Conservation (phyloP, 2,888 invertebrate species). For the Sesamia inferens region DNA sequence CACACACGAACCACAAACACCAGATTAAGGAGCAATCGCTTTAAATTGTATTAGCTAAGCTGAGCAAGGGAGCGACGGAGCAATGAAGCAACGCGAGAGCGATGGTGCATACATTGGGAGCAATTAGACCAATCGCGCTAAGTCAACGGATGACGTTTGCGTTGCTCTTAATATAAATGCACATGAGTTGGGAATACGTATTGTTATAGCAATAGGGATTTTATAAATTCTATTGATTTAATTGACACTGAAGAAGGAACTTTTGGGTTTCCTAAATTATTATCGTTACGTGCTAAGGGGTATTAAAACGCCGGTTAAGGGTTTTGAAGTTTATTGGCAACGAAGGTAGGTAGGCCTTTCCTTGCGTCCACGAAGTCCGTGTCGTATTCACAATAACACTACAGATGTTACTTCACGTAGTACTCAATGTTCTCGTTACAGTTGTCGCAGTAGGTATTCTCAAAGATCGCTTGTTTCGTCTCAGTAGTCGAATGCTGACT, state of each 20-base stretch:
- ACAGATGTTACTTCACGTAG: too few species aligned
- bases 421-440: too few species aligned
- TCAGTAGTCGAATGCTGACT: too few species aligned
- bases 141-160: conserved; percentile 49
- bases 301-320: too few species aligned
- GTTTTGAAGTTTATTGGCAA: too few species aligned
- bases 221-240: not conserved
- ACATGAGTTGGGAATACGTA: conserved; percentile 38
- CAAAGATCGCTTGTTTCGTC: too few species aligned
- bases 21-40: conserved; percentile 45
- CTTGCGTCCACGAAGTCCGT: too few species aligned
- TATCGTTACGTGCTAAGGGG: too few species aligned
- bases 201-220: conserved; percentile 24
- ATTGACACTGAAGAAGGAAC: not conserved
- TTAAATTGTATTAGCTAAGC: conserved; percentile 44
- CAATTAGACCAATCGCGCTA: conserved; percentile 50
- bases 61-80: conserved; percentile 23
- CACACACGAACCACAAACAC: conserved; percentile 21
- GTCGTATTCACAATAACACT: too few species aligned
- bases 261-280: too few species aligned
- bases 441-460: too few species aligned
- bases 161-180: conserved; percentile 49
- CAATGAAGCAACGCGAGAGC: conserved; percentile 8
- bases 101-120: conserved; percentile 25
- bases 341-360: too few species aligned